Base-by-base conservation (phyloP, 2,797 vertebrate species). In the Sparidentex hasta region DNA sequence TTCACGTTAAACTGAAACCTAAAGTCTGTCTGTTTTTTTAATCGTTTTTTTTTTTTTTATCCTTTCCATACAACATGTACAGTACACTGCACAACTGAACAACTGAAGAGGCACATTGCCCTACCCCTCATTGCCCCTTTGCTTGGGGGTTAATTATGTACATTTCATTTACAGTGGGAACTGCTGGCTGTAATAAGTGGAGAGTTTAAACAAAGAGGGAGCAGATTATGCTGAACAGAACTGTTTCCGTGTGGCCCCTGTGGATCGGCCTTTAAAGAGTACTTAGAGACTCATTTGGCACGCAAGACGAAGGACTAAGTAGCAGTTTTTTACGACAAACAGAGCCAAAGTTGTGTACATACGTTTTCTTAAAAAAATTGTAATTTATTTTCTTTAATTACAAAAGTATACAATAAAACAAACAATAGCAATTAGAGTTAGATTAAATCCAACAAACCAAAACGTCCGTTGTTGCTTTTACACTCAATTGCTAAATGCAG, bases 141-240 rank as follows among this genome's bases (percentile, higher is more conserved):
- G 17, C 69, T 65, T 7, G n/a, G 23, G 56, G 59, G 43, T 68
- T 23, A 64, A 80, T 47, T 27, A 46, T 58, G 17, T 47, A 27
- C 46, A 58, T 67, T 69, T 63, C 9, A 41, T 58, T 67, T 46
- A 55, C 11, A 62, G 29, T 55, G 62, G 52, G 51, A 46, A 57
- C 18, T 57, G 18, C n/a, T 61, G 63, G 47, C 63, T 67, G 29
- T 66, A 65, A 33, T 58, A 25, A 44, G 62, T 20, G 11, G 43
- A 41, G 23, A 46, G 58, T 47, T 61, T 50, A 48, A 57, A 79
- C 67, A 64, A 83, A 63, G 38, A 44, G 43, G n/a, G 18, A 16
- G 55, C 21, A 27, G 44, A n/a, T 63, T 46, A 55, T 61, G 57
- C 47, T 52, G 68, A 58, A 58, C 1, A 51, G 46, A 27, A 56